Percentiles rank a stretch among this genome's conserved stretches.
Evolutionary conservation across 2,888 invertebrate genomes (phyloP).

Genomic region (Cordilura impudica): DNA sequence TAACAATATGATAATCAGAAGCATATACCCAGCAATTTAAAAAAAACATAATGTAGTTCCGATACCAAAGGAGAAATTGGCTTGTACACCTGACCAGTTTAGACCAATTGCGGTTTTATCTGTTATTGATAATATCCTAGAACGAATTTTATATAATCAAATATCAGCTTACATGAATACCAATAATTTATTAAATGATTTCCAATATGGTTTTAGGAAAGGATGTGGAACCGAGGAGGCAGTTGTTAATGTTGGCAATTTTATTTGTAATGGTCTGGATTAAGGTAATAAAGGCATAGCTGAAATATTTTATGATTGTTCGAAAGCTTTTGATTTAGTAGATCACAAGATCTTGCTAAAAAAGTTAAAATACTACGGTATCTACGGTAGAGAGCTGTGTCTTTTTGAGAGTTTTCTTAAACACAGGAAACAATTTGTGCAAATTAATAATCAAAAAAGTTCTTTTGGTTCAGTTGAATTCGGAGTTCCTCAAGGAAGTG

Average conservation of each 20-base stretch:
- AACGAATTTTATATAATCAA: background rate
- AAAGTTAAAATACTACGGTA: background rate
- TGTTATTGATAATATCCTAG: background rate
- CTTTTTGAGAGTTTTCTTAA: background rate
- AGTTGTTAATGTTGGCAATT: background rate
- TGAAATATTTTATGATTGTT: no score
- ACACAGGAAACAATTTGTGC: slow-evolving; percentile 1
- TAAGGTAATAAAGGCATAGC: no score
- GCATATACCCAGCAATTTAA: background rate
- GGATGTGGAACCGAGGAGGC: no score
- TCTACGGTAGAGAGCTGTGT: background rate
- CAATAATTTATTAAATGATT: background rate
- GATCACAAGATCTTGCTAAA: slow-evolving; percentile 1
- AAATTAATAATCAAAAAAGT: background rate
- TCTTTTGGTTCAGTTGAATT: background rate
- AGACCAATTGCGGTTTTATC: background rate
- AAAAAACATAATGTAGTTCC: background rate
- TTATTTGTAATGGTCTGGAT: background rate
- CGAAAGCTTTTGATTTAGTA: slow-evolving; percentile 8
- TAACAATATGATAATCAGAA: background rate
- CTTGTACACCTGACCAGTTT: no score
- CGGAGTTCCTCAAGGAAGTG: slow-evolving; percentile 3
- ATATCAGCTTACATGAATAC: background rate
- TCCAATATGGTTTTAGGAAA: no score
- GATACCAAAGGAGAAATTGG: no score